Conservation (phyloP, 2,888 invertebrate species). For the Rhynchonema sp. region DNA sequence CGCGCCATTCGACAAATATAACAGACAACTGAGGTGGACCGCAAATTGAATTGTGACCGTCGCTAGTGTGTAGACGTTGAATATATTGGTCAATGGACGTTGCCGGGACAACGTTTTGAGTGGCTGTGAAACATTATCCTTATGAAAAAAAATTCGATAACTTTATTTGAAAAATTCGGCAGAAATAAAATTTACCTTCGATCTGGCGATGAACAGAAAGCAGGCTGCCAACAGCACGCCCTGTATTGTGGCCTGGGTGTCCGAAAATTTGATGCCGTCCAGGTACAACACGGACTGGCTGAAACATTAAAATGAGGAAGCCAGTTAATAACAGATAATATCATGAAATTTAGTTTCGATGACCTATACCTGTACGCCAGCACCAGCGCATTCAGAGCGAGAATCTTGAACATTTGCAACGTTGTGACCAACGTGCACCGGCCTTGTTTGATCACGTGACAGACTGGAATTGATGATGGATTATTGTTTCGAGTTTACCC, state of each 20-base stretch:
- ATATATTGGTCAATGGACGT: constrained; percentile 89
- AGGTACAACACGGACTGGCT: constrained; percentile 86
- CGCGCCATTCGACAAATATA: constrained; percentile 52
- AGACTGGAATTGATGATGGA: constrained; percentile 46
- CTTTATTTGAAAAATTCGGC: no score
- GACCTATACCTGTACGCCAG: no score
- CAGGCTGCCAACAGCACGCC: constrained; percentile 84
- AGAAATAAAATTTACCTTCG: no score
- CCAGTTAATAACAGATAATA: neutral
- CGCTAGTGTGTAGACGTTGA: constrained; percentile 84
- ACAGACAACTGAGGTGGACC: constrained; percentile 74
- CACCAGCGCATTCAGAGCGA: constrained; percentile 88
- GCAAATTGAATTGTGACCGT: constrained; percentile 84
- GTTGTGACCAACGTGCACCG: constrained; percentile 96
- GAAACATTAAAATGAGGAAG: no score
- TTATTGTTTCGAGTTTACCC: neutral
- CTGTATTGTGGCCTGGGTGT: constrained; percentile 90
- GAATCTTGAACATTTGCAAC: constrained; percentile 98
- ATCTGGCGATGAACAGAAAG: constrained; percentile 90
- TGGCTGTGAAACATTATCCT: constrained; percentile 41
- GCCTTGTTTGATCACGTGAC: constrained; percentile 97
- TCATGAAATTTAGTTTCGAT: constrained; percentile 34
- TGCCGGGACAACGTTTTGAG: constrained; percentile 73
- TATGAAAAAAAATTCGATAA: neutral
- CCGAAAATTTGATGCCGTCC: constrained; percentile 91